phyloP scores from a whole-genome alignment of 2,113 vertebrate species.

The Melanerpes aurifrons region DNA sequence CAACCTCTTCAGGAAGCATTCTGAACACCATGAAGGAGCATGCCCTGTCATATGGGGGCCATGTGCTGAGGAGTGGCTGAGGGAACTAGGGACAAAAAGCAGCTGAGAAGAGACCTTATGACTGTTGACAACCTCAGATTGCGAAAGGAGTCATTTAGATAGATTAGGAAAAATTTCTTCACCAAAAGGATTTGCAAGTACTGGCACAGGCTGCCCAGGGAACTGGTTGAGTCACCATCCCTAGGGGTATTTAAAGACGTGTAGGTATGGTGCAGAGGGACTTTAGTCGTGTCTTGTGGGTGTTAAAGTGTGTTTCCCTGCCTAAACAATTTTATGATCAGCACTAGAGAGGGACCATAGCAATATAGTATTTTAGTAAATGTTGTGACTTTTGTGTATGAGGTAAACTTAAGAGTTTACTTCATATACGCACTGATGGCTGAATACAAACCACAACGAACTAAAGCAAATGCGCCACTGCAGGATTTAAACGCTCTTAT shows the following conservation, averaged over 20 bases:
- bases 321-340: neutral
- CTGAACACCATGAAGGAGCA: accelerated
- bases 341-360: accelerated
- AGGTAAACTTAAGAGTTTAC: neutral
- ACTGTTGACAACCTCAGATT: neutral
- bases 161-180: neutral
- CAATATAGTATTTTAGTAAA: accelerated
- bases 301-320: neutral
- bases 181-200: neutral
- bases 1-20: accelerated
- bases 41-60: accelerated
- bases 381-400: accelerated
- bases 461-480: accelerated
- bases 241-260: neutral
- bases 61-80: neutral
- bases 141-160: neutral
- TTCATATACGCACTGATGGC: accelerated
- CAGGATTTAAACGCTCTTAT: neutral
- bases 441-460: neutral
- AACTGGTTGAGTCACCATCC: neutral
- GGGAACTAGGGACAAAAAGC: neutral
- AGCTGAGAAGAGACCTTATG: neutral
- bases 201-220: neutral
- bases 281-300: neutral
- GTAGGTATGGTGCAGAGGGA: neutral